These are phyloP conservation scores for Brachionus plicatilis DNA, from an alignment of 1,140 invertebrate genomes.

Conservation along the genomic window DNA sequence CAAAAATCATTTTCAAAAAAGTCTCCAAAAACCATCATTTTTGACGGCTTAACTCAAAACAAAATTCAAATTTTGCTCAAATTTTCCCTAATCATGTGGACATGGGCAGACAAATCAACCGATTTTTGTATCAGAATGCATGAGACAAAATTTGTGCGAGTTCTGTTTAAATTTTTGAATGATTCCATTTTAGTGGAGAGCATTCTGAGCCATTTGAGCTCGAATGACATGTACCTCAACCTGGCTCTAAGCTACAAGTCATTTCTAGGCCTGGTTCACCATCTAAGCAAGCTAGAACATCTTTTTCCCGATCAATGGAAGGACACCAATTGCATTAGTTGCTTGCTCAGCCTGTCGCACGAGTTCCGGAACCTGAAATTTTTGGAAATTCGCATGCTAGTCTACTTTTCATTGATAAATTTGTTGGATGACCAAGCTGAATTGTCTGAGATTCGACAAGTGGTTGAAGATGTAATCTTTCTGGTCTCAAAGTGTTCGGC, in stretches of 20 bases:
- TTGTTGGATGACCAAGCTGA: neutral
- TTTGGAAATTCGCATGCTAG: constrained; percentile 32
- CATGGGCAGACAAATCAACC: constrained; percentile 20
- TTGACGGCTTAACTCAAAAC: neutral
- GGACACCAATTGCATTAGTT: neutral
- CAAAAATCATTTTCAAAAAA: constrained; percentile 8
- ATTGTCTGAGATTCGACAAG: neutral
- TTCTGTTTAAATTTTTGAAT: constrained; percentile 30
- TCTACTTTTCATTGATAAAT: constrained; percentile 26
- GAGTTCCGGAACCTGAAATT: neutral
- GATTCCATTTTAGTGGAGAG: neutral
- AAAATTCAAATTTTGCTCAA: constrained; percentile 20
- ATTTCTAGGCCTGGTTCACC: constrained; percentile 8
- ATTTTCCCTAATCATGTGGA: constrained; percentile 23
- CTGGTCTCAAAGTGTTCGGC: neutral
- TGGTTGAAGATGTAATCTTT: neutral
- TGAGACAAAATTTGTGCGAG: neutral
- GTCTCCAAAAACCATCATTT: neutral
- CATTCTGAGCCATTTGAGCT: neutral
- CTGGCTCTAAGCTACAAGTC: neutral
- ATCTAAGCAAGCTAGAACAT: constrained; percentile 11
- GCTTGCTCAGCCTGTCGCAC: neutral
- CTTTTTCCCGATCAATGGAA: constrained; percentile 11
- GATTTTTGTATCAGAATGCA: constrained; percentile 28
- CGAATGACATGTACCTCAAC: neutral